Base-by-base conservation (phyloP, 2,888 invertebrate species). In the Lissonota sp. region DNA sequence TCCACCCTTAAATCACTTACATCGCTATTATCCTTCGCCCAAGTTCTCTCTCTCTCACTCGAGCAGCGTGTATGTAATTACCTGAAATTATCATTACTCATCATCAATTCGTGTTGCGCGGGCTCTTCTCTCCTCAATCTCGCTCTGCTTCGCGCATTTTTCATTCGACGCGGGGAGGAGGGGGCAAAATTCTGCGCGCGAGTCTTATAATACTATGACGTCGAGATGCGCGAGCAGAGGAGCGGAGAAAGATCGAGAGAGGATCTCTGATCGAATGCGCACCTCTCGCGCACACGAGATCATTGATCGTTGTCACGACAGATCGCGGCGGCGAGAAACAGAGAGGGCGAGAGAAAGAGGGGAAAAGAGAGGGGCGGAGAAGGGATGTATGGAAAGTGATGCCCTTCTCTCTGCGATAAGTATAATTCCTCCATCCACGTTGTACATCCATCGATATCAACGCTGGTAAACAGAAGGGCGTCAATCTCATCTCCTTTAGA, bases 41-140 rank as follows among this genome's bases (percentile, higher is more conserved):
- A 40, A 69, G 64, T 26, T 26, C 26, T 26, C 26, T 26, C 26
- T 26, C 26, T 26, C 69, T 69, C 80, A 40, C 79, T 73, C 74
- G 63, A 79, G 79, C 81, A 77, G 72, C 63, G 72, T 73, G 69
- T 84, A 84, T 86, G 83, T 84, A 86, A 86, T 85, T 85, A 86
- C 84, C 83, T 83, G 84, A 85, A 85, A 85, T 86, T 85, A 86
- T 86, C 86, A 85, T 86, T 85, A 86, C 84, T 86, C 86, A 86
- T 83, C 83, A 85, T 85, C 84, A 82, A 86, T 85, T 79, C 83
- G 83, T 74, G 73, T 64, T 60, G 58, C 77, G 72, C 73, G 70
- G 74, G 73, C 74, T 73, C 83, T 58, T 83, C 74, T 69, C 64
- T 46, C 58, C 37, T 16, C 46, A 6, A 37, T 40, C 57, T 75